Conservation (phyloP, 2,113 vertebrate species). For the Vulpes lagopus region DNA sequence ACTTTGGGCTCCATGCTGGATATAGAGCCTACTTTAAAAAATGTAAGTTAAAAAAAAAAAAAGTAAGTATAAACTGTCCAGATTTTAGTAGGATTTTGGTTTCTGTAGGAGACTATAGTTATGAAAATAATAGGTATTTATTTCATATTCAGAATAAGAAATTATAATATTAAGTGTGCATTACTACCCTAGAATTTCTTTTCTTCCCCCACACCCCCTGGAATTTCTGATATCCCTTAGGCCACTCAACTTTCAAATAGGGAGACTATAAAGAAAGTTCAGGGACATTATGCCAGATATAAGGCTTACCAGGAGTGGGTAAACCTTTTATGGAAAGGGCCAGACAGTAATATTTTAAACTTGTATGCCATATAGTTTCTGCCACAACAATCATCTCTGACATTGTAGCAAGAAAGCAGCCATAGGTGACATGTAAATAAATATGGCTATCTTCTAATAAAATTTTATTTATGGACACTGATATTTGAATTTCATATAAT, state of each 20-base stretch:
- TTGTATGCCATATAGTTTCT: neutral
- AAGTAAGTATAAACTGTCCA: neutral
- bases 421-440: neutral
- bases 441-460: neutral
- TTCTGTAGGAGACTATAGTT: neutral
- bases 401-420: neutral
- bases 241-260: neutral
- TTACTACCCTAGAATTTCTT: neutral
- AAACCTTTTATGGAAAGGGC: neutral
- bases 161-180: neutral
- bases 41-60: neutral
- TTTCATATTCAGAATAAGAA: neutral
- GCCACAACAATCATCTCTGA: neutral
- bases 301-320: neutral
- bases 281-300: neutral
- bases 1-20: neutral
- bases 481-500: neutral
- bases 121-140: neutral
- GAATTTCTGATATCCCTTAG: neutral
- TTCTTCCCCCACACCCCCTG: neutral
- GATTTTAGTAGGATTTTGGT: constrained; percentile 1
- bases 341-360: neutral
- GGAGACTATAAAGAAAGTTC: neutral
- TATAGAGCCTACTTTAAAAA: neutral
- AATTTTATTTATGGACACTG: neutral